These are phyloP conservation scores for Decapterus maruadsi DNA, from an alignment of 2,797 vertebrate species.

Conservation along the genomic window DNA sequence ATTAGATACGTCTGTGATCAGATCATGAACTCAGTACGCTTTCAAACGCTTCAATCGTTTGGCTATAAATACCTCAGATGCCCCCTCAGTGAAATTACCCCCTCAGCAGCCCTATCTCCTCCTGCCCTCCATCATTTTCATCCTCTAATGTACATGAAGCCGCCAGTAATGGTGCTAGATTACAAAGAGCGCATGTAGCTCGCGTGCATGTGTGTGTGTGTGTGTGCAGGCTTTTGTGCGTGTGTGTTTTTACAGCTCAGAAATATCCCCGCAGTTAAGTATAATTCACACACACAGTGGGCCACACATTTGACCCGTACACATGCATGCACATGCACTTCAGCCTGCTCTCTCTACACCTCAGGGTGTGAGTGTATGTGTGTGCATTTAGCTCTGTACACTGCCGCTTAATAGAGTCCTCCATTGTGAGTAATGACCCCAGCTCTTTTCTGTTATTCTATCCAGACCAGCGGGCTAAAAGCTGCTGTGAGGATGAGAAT, in stretches of 20 bases:
- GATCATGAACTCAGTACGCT: slow-evolving; percentile 67
- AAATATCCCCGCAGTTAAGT: slow-evolving; percentile 82
- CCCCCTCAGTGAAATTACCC: slow-evolving; percentile 73
- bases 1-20: slow-evolving; percentile 64
- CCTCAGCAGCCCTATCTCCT: slow-evolving; percentile 54
- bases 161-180: slow-evolving; percentile 82
- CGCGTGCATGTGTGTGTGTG: slow-evolving; percentile 31
- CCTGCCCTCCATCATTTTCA: slow-evolving; percentile 71
- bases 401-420: slow-evolving; percentile 78
- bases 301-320: slow-evolving; percentile 70
- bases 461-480: slow-evolving; percentile 81
- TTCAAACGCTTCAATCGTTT: slow-evolving; percentile 66
- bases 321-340: slow-evolving; percentile 27
- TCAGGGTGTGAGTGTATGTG: slow-evolving; percentile 58
- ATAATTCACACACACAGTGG: slow-evolving; percentile 77
- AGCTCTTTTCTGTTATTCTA: slow-evolving; percentile 77
- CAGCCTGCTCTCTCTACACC: slow-evolving; percentile 42
- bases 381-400: slow-evolving; percentile 59
- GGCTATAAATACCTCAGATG: slow-evolving; percentile 76
- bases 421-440: slow-evolving; percentile 84
- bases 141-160: slow-evolving; percentile 84
- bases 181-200: slow-evolving; percentile 68
- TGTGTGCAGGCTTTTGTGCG: slow-evolving; percentile 17
- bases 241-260: slow-evolving; percentile 63
- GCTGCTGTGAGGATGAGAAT: slow-evolving; percentile 70